These are phyloP conservation scores for Carcharodon carcharias DNA, from an alignment of 2,797 vertebrate species.

Conservation along the genomic window DNA sequence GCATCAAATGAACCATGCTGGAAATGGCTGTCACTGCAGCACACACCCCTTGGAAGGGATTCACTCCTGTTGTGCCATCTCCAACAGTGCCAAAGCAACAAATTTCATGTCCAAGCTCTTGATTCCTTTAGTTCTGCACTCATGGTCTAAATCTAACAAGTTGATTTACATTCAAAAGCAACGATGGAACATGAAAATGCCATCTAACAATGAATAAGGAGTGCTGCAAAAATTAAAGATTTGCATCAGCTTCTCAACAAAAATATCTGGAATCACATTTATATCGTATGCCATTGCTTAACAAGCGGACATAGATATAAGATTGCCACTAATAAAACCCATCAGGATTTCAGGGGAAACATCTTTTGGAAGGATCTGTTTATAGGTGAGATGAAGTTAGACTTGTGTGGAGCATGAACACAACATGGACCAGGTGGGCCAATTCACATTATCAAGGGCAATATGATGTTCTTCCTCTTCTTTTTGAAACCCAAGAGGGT, in stretches of 20 bases:
- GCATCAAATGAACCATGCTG: too few relatives aligned
- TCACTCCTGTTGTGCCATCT: too few relatives aligned
- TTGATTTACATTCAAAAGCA: not conserved
- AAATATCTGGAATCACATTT: not conserved
- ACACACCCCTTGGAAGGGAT: too few relatives aligned
- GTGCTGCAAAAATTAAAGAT: not conserved
- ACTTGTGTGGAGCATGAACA: too few relatives aligned
- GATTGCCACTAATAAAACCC: too few relatives aligned
- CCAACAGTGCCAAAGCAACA: too few relatives aligned
- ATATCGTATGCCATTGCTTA: not conserved
- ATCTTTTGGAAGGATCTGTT: too few relatives aligned
- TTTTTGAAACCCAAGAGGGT: not conserved
- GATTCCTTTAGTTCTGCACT: not conserved
- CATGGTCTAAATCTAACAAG: not conserved
- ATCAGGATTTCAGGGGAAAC: too few relatives aligned
- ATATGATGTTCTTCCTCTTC: not conserved
- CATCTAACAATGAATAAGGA: not conserved
- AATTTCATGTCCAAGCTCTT: not conserved
- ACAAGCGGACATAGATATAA: not conserved
- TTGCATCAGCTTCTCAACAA: not conserved
- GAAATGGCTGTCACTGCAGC: too few relatives aligned
- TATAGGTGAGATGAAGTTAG: too few relatives aligned
- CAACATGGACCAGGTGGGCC: too few relatives aligned
- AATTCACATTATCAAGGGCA: not conserved
- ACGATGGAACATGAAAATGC: not conserved